These are phyloP conservation scores for Myocastor coypus DNA, from an alignment of 2,113 vertebrate species.

Conservation along the genomic window DNA sequence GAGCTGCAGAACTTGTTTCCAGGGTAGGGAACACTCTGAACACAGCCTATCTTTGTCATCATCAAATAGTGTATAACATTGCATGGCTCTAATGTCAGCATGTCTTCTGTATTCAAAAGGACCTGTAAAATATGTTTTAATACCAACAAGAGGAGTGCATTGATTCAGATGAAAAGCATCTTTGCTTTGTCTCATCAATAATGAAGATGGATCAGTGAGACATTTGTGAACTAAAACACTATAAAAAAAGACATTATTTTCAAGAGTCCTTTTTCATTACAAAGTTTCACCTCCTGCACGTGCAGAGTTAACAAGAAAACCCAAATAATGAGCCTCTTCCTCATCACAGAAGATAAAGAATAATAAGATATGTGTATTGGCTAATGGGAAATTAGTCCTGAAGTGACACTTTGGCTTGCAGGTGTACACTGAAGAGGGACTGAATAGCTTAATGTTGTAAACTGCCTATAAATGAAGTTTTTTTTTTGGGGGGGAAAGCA, in stretches of 20 bases:
- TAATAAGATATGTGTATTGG: slow-evolving; percentile 18
- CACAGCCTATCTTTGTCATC: background rate
- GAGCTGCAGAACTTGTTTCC: background rate
- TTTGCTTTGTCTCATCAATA: slow-evolving; percentile 45
- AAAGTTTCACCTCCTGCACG: slow-evolving; percentile 18
- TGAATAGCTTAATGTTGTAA: slow-evolving; percentile 1
- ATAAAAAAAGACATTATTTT: slow-evolving; percentile 60
- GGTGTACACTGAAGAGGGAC: background rate
- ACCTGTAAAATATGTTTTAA: slow-evolving; percentile 18
- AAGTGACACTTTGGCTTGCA: slow-evolving; percentile 22
- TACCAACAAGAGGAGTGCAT: slow-evolving; percentile 45
- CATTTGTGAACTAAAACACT: slow-evolving; percentile 52
- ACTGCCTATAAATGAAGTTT: slow-evolving; percentile 37
- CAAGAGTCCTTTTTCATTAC: slow-evolving; percentile 49
- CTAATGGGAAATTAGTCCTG: background rate
- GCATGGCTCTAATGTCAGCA: background rate
- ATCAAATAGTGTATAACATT: background rate
- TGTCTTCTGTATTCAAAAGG: slow-evolving; percentile 50
- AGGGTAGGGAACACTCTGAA: background rate
- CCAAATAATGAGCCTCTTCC: background rate
- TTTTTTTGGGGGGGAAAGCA: slow-evolving; percentile 53
- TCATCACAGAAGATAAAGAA: background rate
- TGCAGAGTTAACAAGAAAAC: slow-evolving; percentile 42
- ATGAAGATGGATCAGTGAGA: background rate
- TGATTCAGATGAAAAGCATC: slow-evolving; percentile 53